phyloP scores from a whole-genome alignment of 1,140 invertebrate genomes.

The Brachionus asplanchnoidis region DNA sequence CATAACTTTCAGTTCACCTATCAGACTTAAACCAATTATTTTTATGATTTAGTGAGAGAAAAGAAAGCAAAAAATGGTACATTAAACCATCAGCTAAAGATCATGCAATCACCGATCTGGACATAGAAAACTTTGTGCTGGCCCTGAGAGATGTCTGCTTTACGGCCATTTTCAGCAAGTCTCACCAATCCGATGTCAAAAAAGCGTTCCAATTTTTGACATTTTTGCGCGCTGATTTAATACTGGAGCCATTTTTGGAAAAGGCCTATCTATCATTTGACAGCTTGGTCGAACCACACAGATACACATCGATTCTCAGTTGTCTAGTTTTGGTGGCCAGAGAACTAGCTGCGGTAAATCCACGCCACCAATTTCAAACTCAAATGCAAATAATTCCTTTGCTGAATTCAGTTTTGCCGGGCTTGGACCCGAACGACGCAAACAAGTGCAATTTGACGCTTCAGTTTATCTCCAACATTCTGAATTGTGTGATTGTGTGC shows the following conservation, averaged over 20 bases:
- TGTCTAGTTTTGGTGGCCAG: conserved; percentile 68
- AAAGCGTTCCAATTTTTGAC: conserved; percentile 70
- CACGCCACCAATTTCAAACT: conserved; percentile 66
- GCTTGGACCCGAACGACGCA: conserved; percentile 83
- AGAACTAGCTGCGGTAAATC: conserved; percentile 60
- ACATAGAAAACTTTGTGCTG: conserved; percentile 77
- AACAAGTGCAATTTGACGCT: conserved; percentile 72
- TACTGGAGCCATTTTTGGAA: conserved; percentile 76
- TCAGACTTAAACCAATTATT: neutral
- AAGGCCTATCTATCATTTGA: conserved; percentile 67
- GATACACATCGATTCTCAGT: conserved; percentile 72
- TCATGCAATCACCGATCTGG: conserved; percentile 70
- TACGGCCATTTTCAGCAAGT: conserved; percentile 71
- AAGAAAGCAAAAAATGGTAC: conserved; percentile 41
- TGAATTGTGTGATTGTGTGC: conserved; percentile 71
- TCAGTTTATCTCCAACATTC: conserved; percentile 71
- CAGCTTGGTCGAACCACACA: conserved; percentile 77
- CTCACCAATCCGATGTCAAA: conserved; percentile 64
- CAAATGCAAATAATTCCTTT: conserved; percentile 74
- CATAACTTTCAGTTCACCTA: too few species aligned
- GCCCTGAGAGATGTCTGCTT: conserved; percentile 66
- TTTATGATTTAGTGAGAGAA: neutral
- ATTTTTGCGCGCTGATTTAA: conserved; percentile 71
- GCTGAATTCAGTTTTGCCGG: conserved; percentile 72
- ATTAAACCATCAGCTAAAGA: conserved; percentile 55